Percentiles rank a stretch among this genome's conserved stretches.
These are phyloP conservation scores for Psammodynastes pulverulentus DNA, from an alignment of 2,113 vertebrate species.

Conservation along the genomic window DNA sequence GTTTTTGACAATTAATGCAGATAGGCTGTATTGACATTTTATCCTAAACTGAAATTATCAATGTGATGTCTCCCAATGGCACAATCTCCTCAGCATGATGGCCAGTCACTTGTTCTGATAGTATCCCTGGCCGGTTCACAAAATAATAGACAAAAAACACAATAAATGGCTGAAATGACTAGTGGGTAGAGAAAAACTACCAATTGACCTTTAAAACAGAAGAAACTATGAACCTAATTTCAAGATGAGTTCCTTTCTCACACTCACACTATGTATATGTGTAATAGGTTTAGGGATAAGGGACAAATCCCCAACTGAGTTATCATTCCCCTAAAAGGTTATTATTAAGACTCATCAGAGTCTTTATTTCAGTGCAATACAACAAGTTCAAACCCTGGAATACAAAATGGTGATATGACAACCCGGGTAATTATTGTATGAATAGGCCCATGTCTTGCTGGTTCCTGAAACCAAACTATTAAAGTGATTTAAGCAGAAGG, in stretches of 20 bases:
- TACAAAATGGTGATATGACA: not conserved
- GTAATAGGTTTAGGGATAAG: no score
- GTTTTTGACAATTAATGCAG: not conserved
- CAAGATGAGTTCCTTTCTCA: not conserved
- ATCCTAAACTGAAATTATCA: not conserved
- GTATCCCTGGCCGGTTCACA: not conserved
- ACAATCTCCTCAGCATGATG: not conserved
- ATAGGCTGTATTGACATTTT: not conserved
- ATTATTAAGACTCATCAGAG: not conserved
- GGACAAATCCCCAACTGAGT: not conserved
- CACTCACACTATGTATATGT: not conserved
- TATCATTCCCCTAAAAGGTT: not conserved
- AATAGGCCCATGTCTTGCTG: not conserved
- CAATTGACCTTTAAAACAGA: not conserved
- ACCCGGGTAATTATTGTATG: not conserved
- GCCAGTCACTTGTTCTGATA: not conserved
- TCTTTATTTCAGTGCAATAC: not conserved
- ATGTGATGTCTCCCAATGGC: not conserved
- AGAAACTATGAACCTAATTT: not conserved
- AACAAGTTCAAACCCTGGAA: not conserved
- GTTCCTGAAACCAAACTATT: not conserved
- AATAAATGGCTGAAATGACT: not conserved
- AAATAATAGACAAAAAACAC: not conserved
- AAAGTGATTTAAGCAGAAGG: not conserved
- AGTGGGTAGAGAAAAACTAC: not conserved